Conservation (phyloP, 2,888 invertebrate species). For the Timema podura region DNA sequence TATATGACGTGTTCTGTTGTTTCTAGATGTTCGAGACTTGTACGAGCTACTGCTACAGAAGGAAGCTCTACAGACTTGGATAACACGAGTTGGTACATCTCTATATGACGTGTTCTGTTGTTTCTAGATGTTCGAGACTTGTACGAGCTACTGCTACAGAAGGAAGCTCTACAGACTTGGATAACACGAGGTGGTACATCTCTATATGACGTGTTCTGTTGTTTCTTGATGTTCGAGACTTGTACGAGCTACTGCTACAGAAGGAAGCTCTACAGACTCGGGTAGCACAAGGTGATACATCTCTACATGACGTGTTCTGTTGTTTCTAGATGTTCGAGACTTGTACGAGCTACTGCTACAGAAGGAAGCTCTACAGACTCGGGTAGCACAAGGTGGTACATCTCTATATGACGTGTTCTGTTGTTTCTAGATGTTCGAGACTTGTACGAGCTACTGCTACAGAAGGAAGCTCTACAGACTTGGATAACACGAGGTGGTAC, state of each 20-base stretch:
- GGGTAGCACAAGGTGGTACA: no score
- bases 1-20: no score
- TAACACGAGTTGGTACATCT: no score
- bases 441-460: slow-evolving; percentile 58
- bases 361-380: slow-evolving; percentile 52
- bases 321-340: slow-evolving; percentile 45
- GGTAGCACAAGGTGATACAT: slow-evolving; percentile 58
- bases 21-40: slow-evolving; percentile 48
- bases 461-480: slow-evolving; percentile 54
- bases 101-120: no score
- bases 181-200: no score
- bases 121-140: slow-evolving; percentile 48
- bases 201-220: no score
- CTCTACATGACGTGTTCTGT: no score
- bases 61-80: slow-evolving; percentile 48
- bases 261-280: slow-evolving; percentile 52
- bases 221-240: slow-evolving; percentile 46
- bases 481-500: neutral
- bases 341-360: slow-evolving; percentile 59
- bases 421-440: slow-evolving; percentile 45
- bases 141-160: slow-evolving; percentile 58
- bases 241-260: slow-evolving; percentile 59
- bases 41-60: slow-evolving; percentile 60
- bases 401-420: no score
- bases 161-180: slow-evolving; percentile 50